These are phyloP conservation scores for Gnatocerus cornutus DNA, from an alignment of 2,888 invertebrate genomes.

Conservation along the genomic window DNA sequence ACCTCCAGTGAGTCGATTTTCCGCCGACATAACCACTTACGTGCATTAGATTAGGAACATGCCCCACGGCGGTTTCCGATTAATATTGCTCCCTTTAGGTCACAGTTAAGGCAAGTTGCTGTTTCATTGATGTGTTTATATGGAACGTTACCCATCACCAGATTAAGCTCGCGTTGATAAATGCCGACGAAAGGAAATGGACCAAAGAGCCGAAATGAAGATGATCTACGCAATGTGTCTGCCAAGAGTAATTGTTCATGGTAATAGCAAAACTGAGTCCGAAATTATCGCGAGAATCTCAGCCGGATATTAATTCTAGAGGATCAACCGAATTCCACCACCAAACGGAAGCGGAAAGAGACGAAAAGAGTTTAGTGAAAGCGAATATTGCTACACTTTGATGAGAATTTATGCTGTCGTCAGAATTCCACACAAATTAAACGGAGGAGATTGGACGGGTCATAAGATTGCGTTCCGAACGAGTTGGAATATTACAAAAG, in stretches of 20 bases:
- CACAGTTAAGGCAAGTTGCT: conserved; percentile 53
- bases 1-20: conserved; percentile 51
- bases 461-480: not conserved
- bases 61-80: conserved; percentile 60
- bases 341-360: conserved; percentile 2
- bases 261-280: conserved; percentile 9
- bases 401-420: conserved; percentile 5
- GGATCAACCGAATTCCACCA: not conserved
- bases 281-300: conserved; percentile 31
- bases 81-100: conserved; percentile 60
- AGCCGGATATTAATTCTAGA: conserved; percentile 31
- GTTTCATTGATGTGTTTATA: conserved; percentile 45
- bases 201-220: conserved; percentile 8
- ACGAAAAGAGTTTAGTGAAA: conserved; percentile 2
- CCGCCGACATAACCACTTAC: conserved; percentile 56
- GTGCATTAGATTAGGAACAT: conserved; percentile 58
- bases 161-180: conserved; percentile 46
- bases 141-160: conserved; percentile 38
- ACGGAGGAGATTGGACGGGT: not conserved
- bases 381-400: not conserved
- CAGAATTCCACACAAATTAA: conserved; percentile 6
- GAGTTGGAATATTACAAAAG: not conserved
- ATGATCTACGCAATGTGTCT: conserved; percentile 46
- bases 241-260: conserved; percentile 41
- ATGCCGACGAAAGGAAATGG: conserved; percentile 44